Evolutionary conservation across 2,888 invertebrate genomes (phyloP).

Genomic region (Drosophila mercatorum): DNA sequence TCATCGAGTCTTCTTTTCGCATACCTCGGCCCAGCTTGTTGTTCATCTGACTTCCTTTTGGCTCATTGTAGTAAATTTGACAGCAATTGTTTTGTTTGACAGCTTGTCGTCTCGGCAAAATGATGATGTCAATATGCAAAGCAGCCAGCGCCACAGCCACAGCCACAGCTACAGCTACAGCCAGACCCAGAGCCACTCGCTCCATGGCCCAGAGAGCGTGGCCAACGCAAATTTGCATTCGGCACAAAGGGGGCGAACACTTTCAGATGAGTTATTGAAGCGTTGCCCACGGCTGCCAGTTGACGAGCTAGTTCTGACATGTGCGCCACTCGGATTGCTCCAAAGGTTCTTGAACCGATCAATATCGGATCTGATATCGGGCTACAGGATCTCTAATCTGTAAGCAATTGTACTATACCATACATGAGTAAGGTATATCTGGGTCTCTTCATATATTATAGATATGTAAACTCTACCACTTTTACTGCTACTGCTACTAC

Average conservation of each 20-base stretch:
- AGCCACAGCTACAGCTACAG: slow-evolving; percentile 13
- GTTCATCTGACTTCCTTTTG: slow-evolving; percentile 34
- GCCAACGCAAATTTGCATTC: slow-evolving; percentile 44
- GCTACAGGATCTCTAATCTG: background rate
- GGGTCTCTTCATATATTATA: background rate
- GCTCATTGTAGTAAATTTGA: slow-evolving; percentile 75
- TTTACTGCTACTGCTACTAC: too few species aligned
- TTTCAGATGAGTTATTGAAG: slow-evolving; percentile 60
- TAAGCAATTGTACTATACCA: background rate
- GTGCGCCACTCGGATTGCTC: slow-evolving; percentile 15
- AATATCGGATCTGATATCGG: slow-evolving; percentile 2
- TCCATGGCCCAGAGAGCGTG: slow-evolving; percentile 33
- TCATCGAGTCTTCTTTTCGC: slow-evolving; percentile 39
- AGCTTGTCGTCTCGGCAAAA: slow-evolving; percentile 75
- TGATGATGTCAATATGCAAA: slow-evolving; percentile 80
- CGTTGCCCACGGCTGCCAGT: slow-evolving; percentile 47
- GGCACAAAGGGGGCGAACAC: slow-evolving; percentile 38
- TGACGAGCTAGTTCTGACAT: slow-evolving; percentile 47
- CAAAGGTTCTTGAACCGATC: slow-evolving; percentile 12
- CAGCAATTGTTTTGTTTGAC: slow-evolving; percentile 80
- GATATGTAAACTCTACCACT: background rate
- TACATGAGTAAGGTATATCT: background rate
- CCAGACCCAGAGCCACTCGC: slow-evolving; percentile 38
- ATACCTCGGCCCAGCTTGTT: slow-evolving; percentile 5
- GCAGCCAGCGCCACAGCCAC: slow-evolving; percentile 52